Evolutionary conservation across 2,113 vertebrate genomes (phyloP), one percentile per base, ranked within the genome.

Genomic region (Delphinus delphis): DNA sequence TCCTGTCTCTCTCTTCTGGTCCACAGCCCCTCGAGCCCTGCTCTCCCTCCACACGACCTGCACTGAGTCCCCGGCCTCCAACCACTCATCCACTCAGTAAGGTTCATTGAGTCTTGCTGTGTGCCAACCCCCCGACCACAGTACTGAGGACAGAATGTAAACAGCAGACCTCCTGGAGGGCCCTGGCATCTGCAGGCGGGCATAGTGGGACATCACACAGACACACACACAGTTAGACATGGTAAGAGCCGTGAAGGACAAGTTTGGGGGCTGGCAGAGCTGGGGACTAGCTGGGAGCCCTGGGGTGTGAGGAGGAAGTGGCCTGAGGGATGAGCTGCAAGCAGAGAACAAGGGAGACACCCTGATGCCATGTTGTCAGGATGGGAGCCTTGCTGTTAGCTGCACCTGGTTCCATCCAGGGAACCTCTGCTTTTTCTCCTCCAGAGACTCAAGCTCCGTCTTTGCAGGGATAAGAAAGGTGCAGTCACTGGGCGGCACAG

Each of bases 31-130:
- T 41, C 55, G 11, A 28, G 25, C 28, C 85, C 2, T 23, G 36
- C 53, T 7, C 20, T 58, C 6, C 50, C 17, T 60, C 26, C 36
- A 6, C 53, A 60, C 5, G 0, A 38, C 36, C 53, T 28, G 28
- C 0, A 0, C 12, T 6, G 26, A 15, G 38, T 58, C 11, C 36
- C 28, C 33, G 53, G 26, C 36, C 1, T 0, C 31, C n/a, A 60
- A 18, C 25, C 28, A 71, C 7, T 38, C n/a, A 41, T 58, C 36
- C 67, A 55, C 6, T 36, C 76, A 79, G 11, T 33, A 33, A 14
- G 76, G 0, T 55, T 79, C 47, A 25, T 1, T 23, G 23, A 81
- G 55, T 81, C 79, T 17, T 26, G 38, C 55, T 81, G 36, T 9
- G 10, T 8, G 18, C 47, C 0, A 2, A 44, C 9, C 17, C 26